Evolutionary conservation across 23 tunicate species (phyloP), one percentile per base, ranked within the genome.

Genomic region (Oikopleura albicans): DNA sequence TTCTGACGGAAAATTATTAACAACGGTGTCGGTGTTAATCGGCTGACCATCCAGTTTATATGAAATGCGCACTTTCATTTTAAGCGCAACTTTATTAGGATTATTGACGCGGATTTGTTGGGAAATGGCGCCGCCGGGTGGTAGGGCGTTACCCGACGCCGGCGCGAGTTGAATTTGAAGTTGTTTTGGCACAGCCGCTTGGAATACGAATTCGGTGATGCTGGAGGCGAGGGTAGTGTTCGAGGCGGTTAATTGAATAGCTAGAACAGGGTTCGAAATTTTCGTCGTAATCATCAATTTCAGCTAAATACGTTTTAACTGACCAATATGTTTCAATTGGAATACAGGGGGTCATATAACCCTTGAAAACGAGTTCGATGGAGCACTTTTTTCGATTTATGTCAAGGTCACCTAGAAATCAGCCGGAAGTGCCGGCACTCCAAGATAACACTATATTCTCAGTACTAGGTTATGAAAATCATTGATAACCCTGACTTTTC

Each of bases 111-210:
- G 85, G 63, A 95, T 88, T 1, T 76, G 86, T 83, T 95, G 99
- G 33, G 86, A 84, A 36, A 95, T 87, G 4, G 40, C 40, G 8
- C 40, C 83, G 84, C 89, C 91, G 1, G 96, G 87, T 28, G 84
- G 84, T 39, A 95, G 39, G 4, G 66, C 76, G 40, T 83, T 88
- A 12, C 99, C 90, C 83, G 88, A 85, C 1, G 99, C 96, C 27
- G 91, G 89, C 83, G 89, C 84, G 90, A 95, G 86, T 85, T 95
- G 89, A 0, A 95, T 89, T 85, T 95, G 90, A n/a, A 95, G 85
- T 41, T 91, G 76, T 90, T 95, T 95, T 27, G 99, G 96, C 56
- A 95, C 90, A 63, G 99, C 99, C 37, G 99, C 99, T 84, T 88
- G 96, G 83, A 95, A 95, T 1, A 87, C 87, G 83, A 91, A 95